A percentile compares a stretch with the other conserved stretches of the same genome.
phyloP scores from a whole-genome alignment of 2,888 invertebrate genomes.

The Hofmannophila pseudospretella region DNA sequence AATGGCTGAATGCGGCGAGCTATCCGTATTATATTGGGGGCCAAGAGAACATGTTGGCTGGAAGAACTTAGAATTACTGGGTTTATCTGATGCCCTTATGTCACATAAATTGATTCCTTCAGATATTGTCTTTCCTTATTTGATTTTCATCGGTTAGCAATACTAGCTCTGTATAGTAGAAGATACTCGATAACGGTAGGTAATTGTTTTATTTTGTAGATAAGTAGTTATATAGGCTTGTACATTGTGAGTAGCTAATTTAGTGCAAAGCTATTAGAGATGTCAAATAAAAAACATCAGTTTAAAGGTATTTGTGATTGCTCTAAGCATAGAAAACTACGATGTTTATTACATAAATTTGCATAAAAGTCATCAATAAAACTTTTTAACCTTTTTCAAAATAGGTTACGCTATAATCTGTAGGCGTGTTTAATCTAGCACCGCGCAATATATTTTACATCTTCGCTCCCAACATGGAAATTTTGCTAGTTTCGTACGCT shows the following conservation, averaged over 20 bases:
- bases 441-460: constrained; percentile 4
- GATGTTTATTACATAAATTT: not conserved
- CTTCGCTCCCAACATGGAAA: constrained; percentile 9
- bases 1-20: constrained; percentile 56
- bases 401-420: not conserved
- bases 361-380: not conserved
- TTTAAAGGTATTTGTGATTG: too few relatives aligned
- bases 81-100: too few relatives aligned
- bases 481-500: constrained; percentile 11
- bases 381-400: not conserved
- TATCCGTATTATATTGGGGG: constrained; percentile 43
- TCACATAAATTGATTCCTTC: too few relatives aligned
- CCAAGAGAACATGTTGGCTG: constrained; percentile 31
- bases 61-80: constrained; percentile 2
- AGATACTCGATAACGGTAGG: too few relatives aligned
- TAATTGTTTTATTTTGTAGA: too few relatives aligned
- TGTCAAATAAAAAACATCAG: too few relatives aligned
- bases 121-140: too few relatives aligned
- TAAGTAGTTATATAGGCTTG: too few relatives aligned
- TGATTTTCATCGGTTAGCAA: not conserved
- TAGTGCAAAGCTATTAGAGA: too few relatives aligned
- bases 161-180: too few relatives aligned
- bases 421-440: constrained; percentile 3
- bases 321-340: not conserved
- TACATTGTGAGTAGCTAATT: too few relatives aligned